phyloP scores from a whole-genome alignment of 2,888 invertebrate species.

The Pycnomerus fuliginosus region DNA sequence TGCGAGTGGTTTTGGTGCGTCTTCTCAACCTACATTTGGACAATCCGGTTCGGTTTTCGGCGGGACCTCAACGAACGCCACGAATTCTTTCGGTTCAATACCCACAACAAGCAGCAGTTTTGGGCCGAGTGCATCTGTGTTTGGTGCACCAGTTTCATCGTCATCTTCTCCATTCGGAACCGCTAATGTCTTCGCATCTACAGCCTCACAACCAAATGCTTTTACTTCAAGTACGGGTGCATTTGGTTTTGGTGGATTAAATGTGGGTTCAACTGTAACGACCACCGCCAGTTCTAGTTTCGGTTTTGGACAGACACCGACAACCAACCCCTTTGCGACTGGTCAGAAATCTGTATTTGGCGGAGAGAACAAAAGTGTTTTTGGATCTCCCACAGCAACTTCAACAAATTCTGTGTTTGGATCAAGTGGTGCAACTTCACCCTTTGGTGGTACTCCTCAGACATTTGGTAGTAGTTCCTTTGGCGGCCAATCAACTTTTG shows the following conservation, averaged over 20 bases:
- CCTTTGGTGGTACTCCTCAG: not conserved
- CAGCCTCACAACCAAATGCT: conserved; percentile 19
- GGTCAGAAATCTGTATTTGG: conserved; percentile 16
- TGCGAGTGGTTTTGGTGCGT: conserved; percentile 28
- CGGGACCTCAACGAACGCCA: conserved; percentile 20
- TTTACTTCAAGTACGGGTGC: conserved; percentile 22
- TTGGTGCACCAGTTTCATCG: conserved; percentile 10
- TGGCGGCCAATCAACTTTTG: conserved; percentile 21
- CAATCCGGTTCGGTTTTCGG: conserved; percentile 5
- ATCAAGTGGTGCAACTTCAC: not conserved
- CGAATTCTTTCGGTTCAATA: conserved; percentile 31
- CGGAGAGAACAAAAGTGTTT: conserved; percentile 18
- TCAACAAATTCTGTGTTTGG: conserved; percentile 12
- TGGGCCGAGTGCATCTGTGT: conserved; percentile 8
- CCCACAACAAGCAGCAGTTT: conserved; percentile 10
- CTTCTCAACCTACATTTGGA: conserved; percentile 19
- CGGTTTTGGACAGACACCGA: conserved; percentile 20
- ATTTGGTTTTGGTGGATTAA: conserved; percentile 40
- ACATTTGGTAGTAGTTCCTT: conserved; percentile 29
- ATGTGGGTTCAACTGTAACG: conserved; percentile 34
- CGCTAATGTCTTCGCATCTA: conserved; percentile 30
- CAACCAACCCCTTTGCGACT: conserved; percentile 29
- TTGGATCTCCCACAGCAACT: conserved; percentile 20
- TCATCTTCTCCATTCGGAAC: conserved; percentile 28
- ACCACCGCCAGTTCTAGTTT: conserved; percentile 28